Conservation (phyloP, 2,797 vertebrate species). For the Pelochelys cantorii region DNA sequence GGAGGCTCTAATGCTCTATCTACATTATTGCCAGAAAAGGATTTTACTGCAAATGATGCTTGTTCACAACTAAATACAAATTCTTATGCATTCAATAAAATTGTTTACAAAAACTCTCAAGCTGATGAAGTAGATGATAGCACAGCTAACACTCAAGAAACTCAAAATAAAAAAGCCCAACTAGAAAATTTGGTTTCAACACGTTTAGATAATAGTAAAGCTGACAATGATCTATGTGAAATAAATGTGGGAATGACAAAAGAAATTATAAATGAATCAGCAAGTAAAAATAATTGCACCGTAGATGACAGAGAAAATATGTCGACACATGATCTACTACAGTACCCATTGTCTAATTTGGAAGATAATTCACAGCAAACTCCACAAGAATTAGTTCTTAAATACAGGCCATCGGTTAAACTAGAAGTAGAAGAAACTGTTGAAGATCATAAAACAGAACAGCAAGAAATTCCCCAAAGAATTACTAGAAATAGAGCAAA, state of each 20-base stretch:
- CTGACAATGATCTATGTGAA: constrained; percentile 71
- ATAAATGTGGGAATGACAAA: constrained; percentile 67
- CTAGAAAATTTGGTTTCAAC: constrained; percentile 66
- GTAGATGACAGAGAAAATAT: constrained; percentile 64
- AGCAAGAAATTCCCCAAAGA: constrained; percentile 80
- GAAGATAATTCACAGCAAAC: constrained; percentile 76
- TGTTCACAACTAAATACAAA: constrained; percentile 62
- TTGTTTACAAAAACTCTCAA: constrained; percentile 63
- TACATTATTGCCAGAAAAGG: constrained; percentile 56
- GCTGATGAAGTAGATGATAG: constrained; percentile 65
- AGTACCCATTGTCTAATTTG: constrained; percentile 68
- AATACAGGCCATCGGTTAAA: constrained; percentile 77
- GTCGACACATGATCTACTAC: constrained; percentile 68
- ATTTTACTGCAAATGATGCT: constrained; percentile 54
- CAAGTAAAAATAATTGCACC: constrained; percentile 61
- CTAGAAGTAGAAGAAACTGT: constrained; percentile 77
- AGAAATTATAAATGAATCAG: constrained; percentile 64
- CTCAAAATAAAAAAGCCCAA: constrained; percentile 71
- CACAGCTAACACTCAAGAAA: constrained; percentile 57
- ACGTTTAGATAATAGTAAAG: constrained; percentile 67
- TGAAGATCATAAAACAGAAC: constrained; percentile 86
- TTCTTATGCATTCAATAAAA: constrained; percentile 38
- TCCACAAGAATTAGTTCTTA: constrained; percentile 75
- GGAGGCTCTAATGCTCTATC: constrained; percentile 66
- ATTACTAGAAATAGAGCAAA: constrained; percentile 85